phyloP scores from a whole-genome alignment of 2,888 invertebrate genomes.

The Mythimna vitellina region DNA sequence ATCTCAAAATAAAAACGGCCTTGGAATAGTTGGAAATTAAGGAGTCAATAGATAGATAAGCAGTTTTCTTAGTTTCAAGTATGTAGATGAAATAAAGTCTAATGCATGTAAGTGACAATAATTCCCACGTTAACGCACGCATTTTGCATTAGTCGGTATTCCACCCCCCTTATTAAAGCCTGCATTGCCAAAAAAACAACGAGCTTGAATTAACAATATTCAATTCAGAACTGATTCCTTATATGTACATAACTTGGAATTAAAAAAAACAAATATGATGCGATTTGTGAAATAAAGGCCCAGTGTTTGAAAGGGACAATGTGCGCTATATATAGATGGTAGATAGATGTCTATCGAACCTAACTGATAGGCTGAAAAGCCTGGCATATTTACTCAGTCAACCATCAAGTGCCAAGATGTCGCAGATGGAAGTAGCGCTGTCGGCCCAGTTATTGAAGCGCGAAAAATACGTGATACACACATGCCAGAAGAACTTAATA shows the following conservation, averaged over 20 bases:
- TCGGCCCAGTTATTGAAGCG: constrained; percentile 52
- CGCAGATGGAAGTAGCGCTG: constrained; percentile 39
- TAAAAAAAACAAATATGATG: neutral
- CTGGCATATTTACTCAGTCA: constrained; percentile 33
- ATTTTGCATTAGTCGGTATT: neutral
- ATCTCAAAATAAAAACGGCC: constrained; percentile 46
- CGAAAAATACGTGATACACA: constrained; percentile 34
- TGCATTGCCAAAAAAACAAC: neutral
- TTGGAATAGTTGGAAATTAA: constrained; percentile 37
- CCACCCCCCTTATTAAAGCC: neutral
- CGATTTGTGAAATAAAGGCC: constrained; percentile 3
- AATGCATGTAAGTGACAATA: neutral
- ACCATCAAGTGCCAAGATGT: constrained; percentile 50
- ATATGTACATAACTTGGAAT: neutral
- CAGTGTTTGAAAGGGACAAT: constrained; percentile 14
- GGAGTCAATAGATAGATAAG: constrained; percentile 12
- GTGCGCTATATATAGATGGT: neutral
- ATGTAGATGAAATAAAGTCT: constrained; percentile 4
- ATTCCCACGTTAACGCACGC: neutral
- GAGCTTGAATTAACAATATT: neutral
- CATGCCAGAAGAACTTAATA: constrained; percentile 11
- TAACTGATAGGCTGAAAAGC: constrained; percentile 26
- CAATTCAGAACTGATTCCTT: neutral
- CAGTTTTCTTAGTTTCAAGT: constrained; percentile 8
- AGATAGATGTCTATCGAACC: constrained; percentile 13